phyloP scores from a whole-genome alignment of 2,113 vertebrate genomes.

The Microcebus jonahi region DNA sequence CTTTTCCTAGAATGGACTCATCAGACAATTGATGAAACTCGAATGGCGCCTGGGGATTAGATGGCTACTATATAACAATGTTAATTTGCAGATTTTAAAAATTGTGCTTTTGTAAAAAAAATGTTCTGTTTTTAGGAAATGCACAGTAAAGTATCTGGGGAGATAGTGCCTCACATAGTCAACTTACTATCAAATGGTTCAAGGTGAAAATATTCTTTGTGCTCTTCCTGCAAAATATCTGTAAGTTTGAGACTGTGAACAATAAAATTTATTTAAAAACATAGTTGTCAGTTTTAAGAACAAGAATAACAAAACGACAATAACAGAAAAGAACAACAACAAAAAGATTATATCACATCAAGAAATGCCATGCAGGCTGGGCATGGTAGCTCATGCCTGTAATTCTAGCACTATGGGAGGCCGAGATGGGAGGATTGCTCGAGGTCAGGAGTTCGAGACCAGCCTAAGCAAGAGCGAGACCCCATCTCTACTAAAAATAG shows the following conservation, averaged over 20 bases:
- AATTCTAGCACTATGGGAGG: too few species aligned
- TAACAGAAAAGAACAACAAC: not conserved
- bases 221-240: not conserved
- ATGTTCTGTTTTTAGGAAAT: not conserved
- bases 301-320: not conserved
- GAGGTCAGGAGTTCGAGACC: too few species aligned
- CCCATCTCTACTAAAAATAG: too few species aligned
- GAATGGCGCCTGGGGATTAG: too few species aligned
- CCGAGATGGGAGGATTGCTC: too few species aligned
- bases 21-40: too few species aligned
- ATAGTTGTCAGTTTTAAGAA: not conserved
- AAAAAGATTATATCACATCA: not conserved
- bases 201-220: not conserved
- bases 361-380: not conserved
- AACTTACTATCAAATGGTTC: not conserved
- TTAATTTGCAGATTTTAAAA: too few species aligned
- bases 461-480: too few species aligned
- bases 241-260: not conserved
- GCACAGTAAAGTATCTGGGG: rapidly evolving
- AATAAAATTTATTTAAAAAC: not conserved
- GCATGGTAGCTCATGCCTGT: too few species aligned
- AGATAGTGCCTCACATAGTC: not conserved
- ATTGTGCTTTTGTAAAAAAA: too few species aligned
- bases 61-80: too few species aligned
- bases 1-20: too few species aligned